Conservation (phyloP, 2,113 vertebrate species). For the Meriones unguiculatus region DNA sequence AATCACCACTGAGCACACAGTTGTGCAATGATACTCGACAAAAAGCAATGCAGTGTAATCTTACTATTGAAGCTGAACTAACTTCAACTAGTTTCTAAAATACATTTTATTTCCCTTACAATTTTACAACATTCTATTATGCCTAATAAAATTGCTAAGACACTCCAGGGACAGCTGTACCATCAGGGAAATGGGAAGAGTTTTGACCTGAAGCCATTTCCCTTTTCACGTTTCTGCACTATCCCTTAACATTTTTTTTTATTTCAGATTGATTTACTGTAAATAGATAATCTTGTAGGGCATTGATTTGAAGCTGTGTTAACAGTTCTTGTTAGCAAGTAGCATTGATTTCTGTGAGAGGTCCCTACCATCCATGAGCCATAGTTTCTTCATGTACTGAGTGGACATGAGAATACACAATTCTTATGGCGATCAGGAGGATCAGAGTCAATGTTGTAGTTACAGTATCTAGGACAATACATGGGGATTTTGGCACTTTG, state of each 20-base stretch:
- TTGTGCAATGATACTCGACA: background rate
- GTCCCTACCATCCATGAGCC: background rate
- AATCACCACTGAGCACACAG: background rate
- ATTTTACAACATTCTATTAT: background rate
- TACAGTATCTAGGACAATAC: background rate
- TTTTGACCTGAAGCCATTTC: constrained; percentile 1
- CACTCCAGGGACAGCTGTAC: accelerated
- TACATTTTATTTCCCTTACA: background rate
- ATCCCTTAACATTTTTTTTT: background rate
- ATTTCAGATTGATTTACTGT: background rate
- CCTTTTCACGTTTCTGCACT: background rate
- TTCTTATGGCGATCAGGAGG: background rate
- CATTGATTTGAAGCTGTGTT: background rate
- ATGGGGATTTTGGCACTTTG: background rate
- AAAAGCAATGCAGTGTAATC: background rate
- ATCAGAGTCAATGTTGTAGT: constrained; percentile 14
- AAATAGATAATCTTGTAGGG: background rate
- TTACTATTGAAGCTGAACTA: background rate
- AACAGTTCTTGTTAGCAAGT: background rate
- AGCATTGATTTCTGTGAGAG: background rate
- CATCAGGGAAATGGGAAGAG: background rate
- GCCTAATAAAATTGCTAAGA: background rate
- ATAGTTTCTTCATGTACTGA: background rate
- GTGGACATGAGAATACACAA: background rate
- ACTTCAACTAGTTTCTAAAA: background rate